phyloP scores from a whole-genome alignment of 2,888 invertebrate genomes.

The Philereme transversata region DNA sequence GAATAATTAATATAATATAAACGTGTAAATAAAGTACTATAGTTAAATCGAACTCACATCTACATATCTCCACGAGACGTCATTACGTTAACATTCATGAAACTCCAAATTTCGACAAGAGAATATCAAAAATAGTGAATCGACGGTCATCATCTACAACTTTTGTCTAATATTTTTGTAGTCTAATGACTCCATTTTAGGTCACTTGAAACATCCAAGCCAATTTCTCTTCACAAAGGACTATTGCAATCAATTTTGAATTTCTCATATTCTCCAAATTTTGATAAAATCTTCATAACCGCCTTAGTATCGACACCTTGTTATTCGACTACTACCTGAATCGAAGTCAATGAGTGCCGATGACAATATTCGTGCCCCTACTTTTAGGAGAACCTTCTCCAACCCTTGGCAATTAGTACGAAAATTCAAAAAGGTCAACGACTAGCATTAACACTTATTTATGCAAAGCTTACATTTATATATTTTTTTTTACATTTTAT shows the following conservation, averaged over 20 bases:
- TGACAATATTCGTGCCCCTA: conserved; percentile 16
- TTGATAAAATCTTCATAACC: conserved; percentile 34
- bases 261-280: conserved; percentile 36
- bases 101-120: conserved; percentile 83
- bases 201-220: conserved; percentile 72
- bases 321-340: conserved; percentile 5
- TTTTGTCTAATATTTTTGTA: conserved; percentile 76
- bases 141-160: conserved; percentile 72
- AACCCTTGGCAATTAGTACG: conserved; percentile 7
- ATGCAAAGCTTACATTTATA: conserved; percentile 11
- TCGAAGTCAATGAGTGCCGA: conserved; percentile 14
- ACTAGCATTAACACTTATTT: conserved; percentile 10
- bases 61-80: conserved; percentile 65
- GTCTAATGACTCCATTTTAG: conserved; percentile 71
- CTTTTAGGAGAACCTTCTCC: conserved; percentile 3
- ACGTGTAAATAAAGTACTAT: conserved; percentile 83
- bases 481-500: conserved; percentile 19
- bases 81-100: conserved; percentile 67
- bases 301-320: conserved; percentile 27
- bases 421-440: conserved; percentile 19
- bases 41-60: conserved; percentile 70
- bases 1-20: conserved; percentile 63
- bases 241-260: conserved; percentile 69
- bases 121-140: conserved; percentile 84
- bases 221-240: conserved; percentile 62